Evolutionary conservation across 2,113 vertebrate species (phyloP), one percentile per base, ranked within the genome.

Genomic region (Poeciliopsis occidentalis): DNA sequence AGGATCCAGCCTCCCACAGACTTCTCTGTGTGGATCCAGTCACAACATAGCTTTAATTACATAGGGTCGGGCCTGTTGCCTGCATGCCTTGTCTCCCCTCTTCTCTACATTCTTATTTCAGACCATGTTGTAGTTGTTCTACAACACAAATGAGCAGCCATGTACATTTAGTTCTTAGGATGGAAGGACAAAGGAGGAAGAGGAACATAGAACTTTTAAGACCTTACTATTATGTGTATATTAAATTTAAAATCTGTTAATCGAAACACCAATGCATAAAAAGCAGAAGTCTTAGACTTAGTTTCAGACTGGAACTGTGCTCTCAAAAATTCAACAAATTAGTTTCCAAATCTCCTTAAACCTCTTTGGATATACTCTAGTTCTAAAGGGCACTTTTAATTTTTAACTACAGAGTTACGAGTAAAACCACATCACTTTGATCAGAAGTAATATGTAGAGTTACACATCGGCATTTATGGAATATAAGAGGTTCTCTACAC

Each of bases 1-100:
- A 83, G 75, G 44, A 47, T 47, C 44, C 13, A 19, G 44, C 5
- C 44, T 47, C 44, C 44, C 44, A 47, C 44, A 47, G 17, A 47
- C 44, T 19, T 47, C 44, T 47, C 77, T 82, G 77, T 80, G 75
- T 82, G 86, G 74, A 81, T 73, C 75, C 84, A 87, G 84, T 91
- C 87, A 88, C 80, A 89, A 89, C 86, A 83, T 57, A 62, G 80
- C 80, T 87, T 86, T 85, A 83, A 92, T 91, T 88, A 91, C 72
- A 75, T 41, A 82, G 83, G 12, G 75, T 78, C 78, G 72, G 76
- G 77, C 71, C 67, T 60, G 87, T 69, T 24, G 73, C 78, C 77
- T 85, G 51, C 63, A 69, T 72, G 84, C 81, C 79, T 77, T 69
- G 64, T 86, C 80, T 71, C 69, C 60, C 73, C 65, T 74, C 32